Evolutionary conservation across 2,888 invertebrate genomes (phyloP).

Genomic region (Amiota mariae): DNA sequence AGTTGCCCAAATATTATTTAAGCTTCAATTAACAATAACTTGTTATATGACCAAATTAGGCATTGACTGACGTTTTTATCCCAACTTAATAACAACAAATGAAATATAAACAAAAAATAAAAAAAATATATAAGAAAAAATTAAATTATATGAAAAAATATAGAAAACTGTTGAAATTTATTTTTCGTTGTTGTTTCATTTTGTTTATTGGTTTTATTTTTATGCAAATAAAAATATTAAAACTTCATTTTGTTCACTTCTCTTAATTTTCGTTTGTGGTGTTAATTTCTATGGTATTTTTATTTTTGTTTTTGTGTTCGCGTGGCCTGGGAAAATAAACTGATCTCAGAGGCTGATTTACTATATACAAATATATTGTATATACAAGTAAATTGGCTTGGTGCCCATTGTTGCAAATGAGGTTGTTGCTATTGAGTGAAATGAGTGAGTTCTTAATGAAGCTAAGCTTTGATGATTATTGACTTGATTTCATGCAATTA

Average conservation of each 20-base stretch:
- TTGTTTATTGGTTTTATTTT: too few species aligned
- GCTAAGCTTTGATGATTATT: too few species aligned
- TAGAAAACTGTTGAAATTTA: background rate
- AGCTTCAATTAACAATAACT: conserved; percentile 64
- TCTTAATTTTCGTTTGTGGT: conserved; percentile 7
- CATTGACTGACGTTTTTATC: background rate
- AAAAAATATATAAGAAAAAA: background rate
- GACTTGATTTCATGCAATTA: too few species aligned
- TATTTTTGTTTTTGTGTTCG: background rate
- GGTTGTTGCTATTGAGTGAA: too few species aligned
- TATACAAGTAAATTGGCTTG: background rate
- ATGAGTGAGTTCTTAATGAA: too few species aligned
- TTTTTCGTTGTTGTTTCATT: background rate
- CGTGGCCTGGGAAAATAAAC: conserved; percentile 19
- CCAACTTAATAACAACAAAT: background rate
- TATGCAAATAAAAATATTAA: too few species aligned
- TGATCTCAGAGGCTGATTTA: background rate
- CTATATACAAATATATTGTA: too few species aligned
- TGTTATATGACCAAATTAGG: conserved; percentile 62
- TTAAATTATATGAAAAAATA: background rate
- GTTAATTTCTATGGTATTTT: conserved; percentile 21
- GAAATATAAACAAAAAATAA: background rate
- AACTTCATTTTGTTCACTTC: too few species aligned
- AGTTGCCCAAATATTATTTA: conserved; percentile 49
- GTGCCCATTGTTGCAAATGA: background rate